Base-by-base conservation (phyloP, 2,113 vertebrate species). In the Craseonycteris thonglongyai region DNA sequence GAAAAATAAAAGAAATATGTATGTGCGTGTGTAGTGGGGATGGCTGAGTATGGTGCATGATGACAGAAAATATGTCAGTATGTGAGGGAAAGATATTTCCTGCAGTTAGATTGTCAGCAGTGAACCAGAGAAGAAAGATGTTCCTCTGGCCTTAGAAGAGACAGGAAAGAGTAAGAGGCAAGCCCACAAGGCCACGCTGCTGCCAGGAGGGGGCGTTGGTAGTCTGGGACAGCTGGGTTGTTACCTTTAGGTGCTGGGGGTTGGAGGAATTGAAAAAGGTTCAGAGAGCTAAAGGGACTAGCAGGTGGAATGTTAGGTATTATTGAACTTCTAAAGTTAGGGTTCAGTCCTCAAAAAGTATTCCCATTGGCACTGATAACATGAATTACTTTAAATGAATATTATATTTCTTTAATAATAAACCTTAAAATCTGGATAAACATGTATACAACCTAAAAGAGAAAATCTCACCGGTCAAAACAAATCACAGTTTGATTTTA, bases 401-500 rank as follows among this genome's bases (percentile, higher is more conserved):
- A 68, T 82, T 40, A 24, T n/a, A 49, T 69, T 80, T 93, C 38
- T 95, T 74, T 61, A 92, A 69, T 83, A 91, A 69, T 82, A 82
- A 93, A 86, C 61, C 47, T 30, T 76, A 51, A 42, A 33, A 28
- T 65, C 13, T 40, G 68, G 59, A 82, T 82, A 95, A 74, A 85
- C 74, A 74, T 33, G 22, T 58, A 82, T 92, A 79, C 38, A 49
- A 74, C 47, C 30, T 58, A 47, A 63, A 86, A 94, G 78, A 93
- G 68, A 91, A 84, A 91, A 94, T 86, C 59, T 94, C 79, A 47
- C 65, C 81, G 58, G 93, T 96, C 93, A 87, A 96, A 96, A 91
- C 63, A 95, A 93, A 91, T 94, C 69, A 59, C 82, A 76, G 56
- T 59, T 91, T 71, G 75, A 89, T 94, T 96, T 97, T 95, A 97